Conservation (phyloP, 2,888 invertebrate genomes). For the Aphelenchoides bicaudatus region DNA sequence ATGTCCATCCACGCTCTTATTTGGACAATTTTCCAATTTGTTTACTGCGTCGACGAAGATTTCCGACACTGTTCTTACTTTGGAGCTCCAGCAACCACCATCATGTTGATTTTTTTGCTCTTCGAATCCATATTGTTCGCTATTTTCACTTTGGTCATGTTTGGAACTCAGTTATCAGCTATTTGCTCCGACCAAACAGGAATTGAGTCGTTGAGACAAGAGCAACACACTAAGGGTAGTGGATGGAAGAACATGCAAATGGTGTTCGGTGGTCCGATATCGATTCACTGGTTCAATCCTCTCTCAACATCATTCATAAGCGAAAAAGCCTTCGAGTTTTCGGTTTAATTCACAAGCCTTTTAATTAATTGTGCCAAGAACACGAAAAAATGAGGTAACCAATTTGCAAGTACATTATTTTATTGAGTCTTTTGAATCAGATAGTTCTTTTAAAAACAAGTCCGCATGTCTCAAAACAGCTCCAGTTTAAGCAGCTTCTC, state of each 20-base stretch:
- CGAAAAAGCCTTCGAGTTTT: slow-evolving; percentile 77
- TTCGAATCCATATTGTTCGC: slow-evolving; percentile 79
- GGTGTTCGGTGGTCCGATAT: slow-evolving; percentile 88
- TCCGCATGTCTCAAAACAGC: too few relatives aligned
- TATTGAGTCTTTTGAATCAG: too few relatives aligned
- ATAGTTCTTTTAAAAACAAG: too few relatives aligned
- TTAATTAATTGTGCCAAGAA: too few relatives aligned
- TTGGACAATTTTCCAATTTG: slow-evolving; percentile 85
- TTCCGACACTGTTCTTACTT: slow-evolving; percentile 73
- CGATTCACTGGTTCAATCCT: slow-evolving; percentile 88
- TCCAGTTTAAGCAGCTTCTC: too few relatives aligned
- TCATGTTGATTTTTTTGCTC: slow-evolving; percentile 81
- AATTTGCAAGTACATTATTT: too few relatives aligned
- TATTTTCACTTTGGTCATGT: slow-evolving; percentile 73
- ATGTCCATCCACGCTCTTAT: slow-evolving; percentile 89
- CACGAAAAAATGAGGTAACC: too few relatives aligned
- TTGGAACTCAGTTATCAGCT: slow-evolving; percentile 89
- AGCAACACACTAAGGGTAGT: slow-evolving; percentile 71
- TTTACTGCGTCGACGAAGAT: slow-evolving; percentile 77
- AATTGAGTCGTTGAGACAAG: slow-evolving; percentile 52
- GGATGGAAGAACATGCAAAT: slow-evolving; percentile 68
- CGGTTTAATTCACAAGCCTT: slow-evolving; percentile 76
- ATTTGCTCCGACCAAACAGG: slow-evolving; percentile 97
- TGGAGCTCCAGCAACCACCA: slow-evolving; percentile 91
- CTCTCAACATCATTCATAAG: slow-evolving; percentile 72